Base-by-base conservation (phyloP, 2,888 invertebrate genomes). In the Myopa testacea region DNA sequence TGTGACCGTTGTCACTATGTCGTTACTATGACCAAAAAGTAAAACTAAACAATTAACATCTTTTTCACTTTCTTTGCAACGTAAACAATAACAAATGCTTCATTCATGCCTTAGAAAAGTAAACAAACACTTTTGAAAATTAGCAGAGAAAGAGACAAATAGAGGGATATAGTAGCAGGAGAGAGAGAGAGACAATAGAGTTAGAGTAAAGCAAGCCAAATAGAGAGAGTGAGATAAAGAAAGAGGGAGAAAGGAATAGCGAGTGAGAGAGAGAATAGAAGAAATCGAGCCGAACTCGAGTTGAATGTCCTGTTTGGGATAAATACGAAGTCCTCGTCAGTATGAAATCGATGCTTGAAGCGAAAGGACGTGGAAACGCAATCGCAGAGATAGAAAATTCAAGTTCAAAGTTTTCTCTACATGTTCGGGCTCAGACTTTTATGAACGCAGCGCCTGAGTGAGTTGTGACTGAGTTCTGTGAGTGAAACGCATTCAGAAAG, bases 31-130 rank as follows among this genome's bases (percentile, higher is more conserved):
- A n/a, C 14, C 16, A 2, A n/a, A 55, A 55, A 16, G 14, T 5
- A n/a, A 3, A 55, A 55, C 10, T 12, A 55, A 55, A 5, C 10
- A 55, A 45, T 3, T 10, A 45, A 45, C 40, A 40, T 45, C 7
- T 45, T 45, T 45, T 45, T 45, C 45, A 45, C 45, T 55, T 55
- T 55, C 55, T 16, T 55, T n/a, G n/a, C 52, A 70, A 70, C 14
- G 70, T 70, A 70, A 70, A 70, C 70, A 69, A 69, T 26, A 37
- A 69, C 69, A 37, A 37, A 55, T 34, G 34, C 16, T 70, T 58
- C 26, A 70, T 55, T 52, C 55, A 16, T 55, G 37, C 70, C 14
- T 55, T 26, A 52, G 70, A 37, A 55, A 67, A 67, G 40, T 70
- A 70, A 70, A 70, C 55, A 70, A 70, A 8, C 34, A 67, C 14